These are phyloP conservation scores for Nomada fucata DNA, from an alignment of 2,888 invertebrate genomes.

Conservation along the genomic window DNA sequence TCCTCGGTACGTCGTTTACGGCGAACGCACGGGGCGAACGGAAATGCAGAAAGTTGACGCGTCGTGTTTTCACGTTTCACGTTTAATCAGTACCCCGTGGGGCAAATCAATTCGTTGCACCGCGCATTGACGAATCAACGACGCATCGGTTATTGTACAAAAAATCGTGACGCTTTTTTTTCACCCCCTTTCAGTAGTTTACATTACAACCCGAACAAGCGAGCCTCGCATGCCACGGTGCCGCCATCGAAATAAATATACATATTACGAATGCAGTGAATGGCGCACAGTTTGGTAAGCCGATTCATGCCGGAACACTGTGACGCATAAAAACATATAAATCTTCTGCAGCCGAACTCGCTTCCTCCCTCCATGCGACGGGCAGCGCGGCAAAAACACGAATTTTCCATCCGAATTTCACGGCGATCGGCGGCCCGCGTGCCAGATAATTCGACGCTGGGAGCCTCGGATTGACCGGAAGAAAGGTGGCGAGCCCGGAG, in stretches of 20 bases:
- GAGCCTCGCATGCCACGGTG: background rate
- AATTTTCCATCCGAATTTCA: constrained; percentile 61
- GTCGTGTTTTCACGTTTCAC: too few relatives aligned
- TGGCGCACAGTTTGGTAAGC: constrained; percentile 40
- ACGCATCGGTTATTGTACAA: too few relatives aligned
- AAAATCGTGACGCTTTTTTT: background rate
- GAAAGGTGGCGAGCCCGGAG: constrained; percentile 15
- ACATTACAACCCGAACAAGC: background rate
- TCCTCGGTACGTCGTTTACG: background rate
- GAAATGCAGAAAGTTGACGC: too few relatives aligned
- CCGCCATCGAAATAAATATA: constrained; percentile 35
- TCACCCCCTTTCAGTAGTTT: too few relatives aligned
- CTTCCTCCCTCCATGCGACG: constrained; percentile 23
- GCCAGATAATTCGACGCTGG: constrained; percentile 49
- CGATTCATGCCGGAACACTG: constrained; percentile 44
- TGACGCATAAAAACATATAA: constrained; percentile 57
- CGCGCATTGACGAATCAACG: background rate
- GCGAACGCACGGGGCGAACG: too few relatives aligned
- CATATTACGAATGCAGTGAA: constrained; percentile 17
- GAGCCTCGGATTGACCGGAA: constrained; percentile 50
- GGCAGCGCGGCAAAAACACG: constrained; percentile 60
- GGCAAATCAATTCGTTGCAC: background rate
- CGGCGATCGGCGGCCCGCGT: constrained; percentile 38
- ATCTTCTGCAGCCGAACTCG: constrained; percentile 42
- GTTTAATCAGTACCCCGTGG: too few relatives aligned